Conservation (phyloP, 2,888 invertebrate genomes). For the Thecophora atra region DNA sequence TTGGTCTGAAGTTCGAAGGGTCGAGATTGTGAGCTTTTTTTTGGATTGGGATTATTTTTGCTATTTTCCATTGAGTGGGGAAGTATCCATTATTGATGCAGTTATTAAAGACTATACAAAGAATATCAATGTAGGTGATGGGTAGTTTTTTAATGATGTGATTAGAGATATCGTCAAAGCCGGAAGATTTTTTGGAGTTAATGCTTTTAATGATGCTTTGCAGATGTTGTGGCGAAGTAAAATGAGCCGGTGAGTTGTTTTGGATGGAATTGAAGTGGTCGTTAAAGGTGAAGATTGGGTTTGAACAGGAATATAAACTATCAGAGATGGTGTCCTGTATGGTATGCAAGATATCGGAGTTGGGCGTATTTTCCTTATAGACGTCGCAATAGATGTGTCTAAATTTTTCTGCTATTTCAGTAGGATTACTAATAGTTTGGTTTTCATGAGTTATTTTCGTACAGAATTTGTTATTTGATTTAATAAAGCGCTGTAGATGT, state of each 20-base stretch:
- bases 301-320: not conserved
- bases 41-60: slow-evolving; percentile 17
- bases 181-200: not conserved
- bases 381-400: not conserved
- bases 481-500: not conserved
- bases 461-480: slow-evolving; percentile 5
- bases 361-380: not conserved
- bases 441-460: not conserved
- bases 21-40: not conserved
- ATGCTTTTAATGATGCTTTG: not conserved
- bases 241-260: not conserved
- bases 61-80: slow-evolving; percentile 14
- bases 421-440: not conserved
- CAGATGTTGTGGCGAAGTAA: not conserved
- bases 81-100: slow-evolving; percentile 34
- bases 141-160: slow-evolving; percentile 30
- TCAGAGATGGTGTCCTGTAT: not conserved
- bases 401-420: not conserved
- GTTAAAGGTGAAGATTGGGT: not conserved
- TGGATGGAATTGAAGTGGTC: not conserved
- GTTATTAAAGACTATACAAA: slow-evolving; percentile 35
- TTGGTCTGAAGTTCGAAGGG: too few relatives aligned
- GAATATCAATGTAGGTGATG: slow-evolving; percentile 3
- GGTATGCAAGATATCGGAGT: not conserved
- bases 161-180: slow-evolving; percentile 30